These are phyloP conservation scores for Scartelaos histophorus DNA, from an alignment of 2,113 vertebrate genomes.

Conservation along the genomic window DNA sequence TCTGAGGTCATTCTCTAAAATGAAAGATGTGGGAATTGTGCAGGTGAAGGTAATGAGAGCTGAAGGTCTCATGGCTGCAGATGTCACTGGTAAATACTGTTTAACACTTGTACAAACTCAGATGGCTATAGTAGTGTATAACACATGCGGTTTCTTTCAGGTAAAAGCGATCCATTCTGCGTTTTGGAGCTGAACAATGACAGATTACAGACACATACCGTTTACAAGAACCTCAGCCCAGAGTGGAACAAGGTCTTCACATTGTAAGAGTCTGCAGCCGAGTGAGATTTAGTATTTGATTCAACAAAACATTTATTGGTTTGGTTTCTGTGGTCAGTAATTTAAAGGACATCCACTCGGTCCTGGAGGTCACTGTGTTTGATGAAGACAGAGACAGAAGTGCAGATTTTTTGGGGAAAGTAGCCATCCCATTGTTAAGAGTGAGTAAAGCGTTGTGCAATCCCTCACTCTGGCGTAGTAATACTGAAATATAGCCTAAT, in stretches of 20 bases:
- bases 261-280: constrained; percentile 80
- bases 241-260: constrained; percentile 97
- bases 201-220: constrained; percentile 88
- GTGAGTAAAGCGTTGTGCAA: constrained; percentile 67
- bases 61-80: constrained; percentile 92
- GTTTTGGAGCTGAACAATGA: constrained; percentile 92
- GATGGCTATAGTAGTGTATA: neutral
- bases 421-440: constrained; percentile 88
- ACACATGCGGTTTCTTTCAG: constrained; percentile 57
- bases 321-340: constrained; percentile 77
- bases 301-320: neutral
- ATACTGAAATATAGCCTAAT: neutral
- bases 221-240: constrained; percentile 93
- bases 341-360: constrained; percentile 91
- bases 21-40: constrained; percentile 89
- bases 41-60: constrained; percentile 94
- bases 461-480: neutral
- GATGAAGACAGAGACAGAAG: constrained; percentile 92
- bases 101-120: too few relatives aligned
- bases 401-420: constrained; percentile 95
- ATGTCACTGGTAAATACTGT: constrained; percentile 84
- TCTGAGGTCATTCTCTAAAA: constrained; percentile 79
- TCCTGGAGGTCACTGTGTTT: constrained; percentile 93
- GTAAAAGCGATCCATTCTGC: constrained; percentile 96
- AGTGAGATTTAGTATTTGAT: neutral